These are phyloP conservation scores for Drosophila antonietae DNA, from an alignment of 2,888 invertebrate species.

Conservation along the genomic window DNA sequence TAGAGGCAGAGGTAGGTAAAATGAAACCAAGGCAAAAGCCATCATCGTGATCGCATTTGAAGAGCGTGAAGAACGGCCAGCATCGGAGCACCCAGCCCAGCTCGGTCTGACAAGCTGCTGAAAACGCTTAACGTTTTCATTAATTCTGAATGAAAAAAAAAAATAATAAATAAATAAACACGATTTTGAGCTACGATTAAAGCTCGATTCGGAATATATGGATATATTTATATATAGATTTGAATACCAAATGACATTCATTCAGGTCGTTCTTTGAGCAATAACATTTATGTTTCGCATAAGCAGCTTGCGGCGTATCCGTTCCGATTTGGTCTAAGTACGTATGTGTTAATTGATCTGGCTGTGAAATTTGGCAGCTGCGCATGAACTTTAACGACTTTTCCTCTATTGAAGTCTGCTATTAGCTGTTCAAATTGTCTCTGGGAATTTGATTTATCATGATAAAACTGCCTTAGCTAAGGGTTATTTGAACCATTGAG, in stretches of 20 bases:
- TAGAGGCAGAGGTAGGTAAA: background rate
- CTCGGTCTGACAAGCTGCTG: slow-evolving; percentile 58
- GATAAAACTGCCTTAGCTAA: too few relatives aligned
- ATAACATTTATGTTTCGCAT: slow-evolving; percentile 61
- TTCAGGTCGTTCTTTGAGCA: slow-evolving; percentile 54
- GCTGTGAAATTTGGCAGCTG: slow-evolving; percentile 4
- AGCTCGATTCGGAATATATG: slow-evolving; percentile 21
- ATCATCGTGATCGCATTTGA: slow-evolving; percentile 22
- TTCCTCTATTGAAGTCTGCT: background rate
- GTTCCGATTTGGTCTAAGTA: slow-evolving; percentile 26
- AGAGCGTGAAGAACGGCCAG: slow-evolving; percentile 20
- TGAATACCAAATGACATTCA: slow-evolving; percentile 68
- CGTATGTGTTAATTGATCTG: background rate
- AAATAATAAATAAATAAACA: background rate
- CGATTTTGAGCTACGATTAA: slow-evolving; percentile 4
- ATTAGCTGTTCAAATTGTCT: too few relatives aligned
- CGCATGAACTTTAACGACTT: background rate
- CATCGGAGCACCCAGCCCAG: background rate
- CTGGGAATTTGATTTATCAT: too few relatives aligned
- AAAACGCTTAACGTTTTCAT: slow-evolving; percentile 74
- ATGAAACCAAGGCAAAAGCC: slow-evolving; percentile 49
- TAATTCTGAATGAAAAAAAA: slow-evolving; percentile 30
- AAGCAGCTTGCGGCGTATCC: slow-evolving; percentile 38
- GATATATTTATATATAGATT: slow-evolving; percentile 9
- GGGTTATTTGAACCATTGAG: too few relatives aligned